Percentiles rank a stretch among this genome's conserved stretches.
Conservation (phyloP, 2,113 vertebrate genomes). For the Solea senegalensis region DNA sequence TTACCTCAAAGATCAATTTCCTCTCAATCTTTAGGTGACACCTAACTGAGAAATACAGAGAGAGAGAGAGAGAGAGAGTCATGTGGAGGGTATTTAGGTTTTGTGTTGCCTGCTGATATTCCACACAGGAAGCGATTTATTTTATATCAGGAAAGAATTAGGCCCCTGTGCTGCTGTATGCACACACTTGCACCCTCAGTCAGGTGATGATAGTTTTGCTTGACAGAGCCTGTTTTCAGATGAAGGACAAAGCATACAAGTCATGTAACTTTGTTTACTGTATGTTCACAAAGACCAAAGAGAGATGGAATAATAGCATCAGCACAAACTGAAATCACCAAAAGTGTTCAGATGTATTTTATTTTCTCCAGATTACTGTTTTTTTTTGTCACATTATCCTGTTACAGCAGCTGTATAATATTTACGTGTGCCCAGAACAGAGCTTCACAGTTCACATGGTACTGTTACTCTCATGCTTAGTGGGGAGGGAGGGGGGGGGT, state of each 20-base stretch:
- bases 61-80: too few species aligned
- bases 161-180: too few species aligned
- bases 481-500: not conserved
- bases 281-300: not conserved
- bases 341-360: not conserved
- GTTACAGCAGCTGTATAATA: conserved; percentile 28
- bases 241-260: too few species aligned
- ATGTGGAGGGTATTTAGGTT: too few species aligned
- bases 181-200: too few species aligned
- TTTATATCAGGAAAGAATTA: too few species aligned
- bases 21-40: not conserved
- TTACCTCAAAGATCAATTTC: not conserved
- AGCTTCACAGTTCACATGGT: conserved; percentile 22
- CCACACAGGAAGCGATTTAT: too few species aligned
- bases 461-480: conserved; percentile 14
- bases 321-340: not conserved
- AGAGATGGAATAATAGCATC: not conserved
- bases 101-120: too few species aligned
- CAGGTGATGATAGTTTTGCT: too few species aligned
- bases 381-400: conserved; percentile 4
- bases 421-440: conserved; percentile 6
- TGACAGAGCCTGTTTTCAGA: too few species aligned
- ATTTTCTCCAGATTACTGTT: not conserved
- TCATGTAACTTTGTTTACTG: too few species aligned
- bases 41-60: too few species aligned